Evolutionary conservation across 2,113 vertebrate genomes (phyloP).

Genomic region (Semnopithecus entellus): DNA sequence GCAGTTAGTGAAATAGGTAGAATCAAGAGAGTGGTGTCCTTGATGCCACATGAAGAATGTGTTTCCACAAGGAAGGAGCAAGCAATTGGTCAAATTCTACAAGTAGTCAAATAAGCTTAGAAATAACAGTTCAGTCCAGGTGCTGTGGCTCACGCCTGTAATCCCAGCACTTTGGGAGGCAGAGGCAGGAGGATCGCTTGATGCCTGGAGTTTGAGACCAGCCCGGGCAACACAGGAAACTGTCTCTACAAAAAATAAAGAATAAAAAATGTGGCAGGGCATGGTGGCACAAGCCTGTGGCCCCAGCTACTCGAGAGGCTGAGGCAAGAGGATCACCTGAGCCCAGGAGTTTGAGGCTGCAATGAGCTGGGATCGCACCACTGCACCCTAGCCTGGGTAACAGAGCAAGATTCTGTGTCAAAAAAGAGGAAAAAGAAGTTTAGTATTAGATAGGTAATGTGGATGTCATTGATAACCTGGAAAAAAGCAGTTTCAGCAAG

Average conservation of each 20-base stretch:
- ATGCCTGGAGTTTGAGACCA: not conserved
- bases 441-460: not conserved
- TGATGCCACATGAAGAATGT: not conserved
- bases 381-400: not conserved
- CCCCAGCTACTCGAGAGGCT: no score
- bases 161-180: not conserved
- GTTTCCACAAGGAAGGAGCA: not conserved
- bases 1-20: not conserved
- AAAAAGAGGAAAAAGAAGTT: not conserved
- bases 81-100: not conserved
- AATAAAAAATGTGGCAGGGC: no score
- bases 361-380: not conserved
- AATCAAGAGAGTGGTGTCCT: not conserved
- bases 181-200: not conserved
- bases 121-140: not conserved
- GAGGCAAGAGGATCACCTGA: no score
- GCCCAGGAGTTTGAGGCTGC: not conserved
- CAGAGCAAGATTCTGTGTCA: not conserved
- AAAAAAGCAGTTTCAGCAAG: not conserved
- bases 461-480: not conserved
- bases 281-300: no score
- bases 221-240: no score
- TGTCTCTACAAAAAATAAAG: no score
- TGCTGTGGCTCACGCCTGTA: not conserved
- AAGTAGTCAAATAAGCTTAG: not conserved